phyloP scores from a whole-genome alignment of 2,888 invertebrate genomes.

The Selenia dentaria region DNA sequence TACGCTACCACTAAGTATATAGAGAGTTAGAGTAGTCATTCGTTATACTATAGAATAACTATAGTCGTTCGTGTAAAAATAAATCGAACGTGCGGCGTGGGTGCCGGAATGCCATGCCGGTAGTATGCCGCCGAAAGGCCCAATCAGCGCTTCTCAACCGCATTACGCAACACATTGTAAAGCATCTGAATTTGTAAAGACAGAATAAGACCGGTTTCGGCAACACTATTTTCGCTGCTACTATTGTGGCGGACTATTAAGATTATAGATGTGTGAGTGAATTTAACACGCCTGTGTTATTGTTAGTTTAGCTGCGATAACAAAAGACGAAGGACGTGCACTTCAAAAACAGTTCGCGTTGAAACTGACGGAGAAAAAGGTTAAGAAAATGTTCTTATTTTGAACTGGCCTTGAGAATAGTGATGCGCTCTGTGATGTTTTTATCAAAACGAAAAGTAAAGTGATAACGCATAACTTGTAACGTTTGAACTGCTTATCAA shows the following conservation, averaged over 20 bases:
- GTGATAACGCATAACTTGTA: conserved; percentile 16
- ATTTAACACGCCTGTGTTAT: conserved; percentile 47
- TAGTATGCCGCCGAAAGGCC: conserved; percentile 61
- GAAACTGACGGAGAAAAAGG: conserved; percentile 27
- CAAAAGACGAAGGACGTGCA: conserved; percentile 64
- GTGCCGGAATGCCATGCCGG: conserved; percentile 46
- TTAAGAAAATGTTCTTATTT: conserved; percentile 28
- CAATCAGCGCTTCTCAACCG: conserved; percentile 42
- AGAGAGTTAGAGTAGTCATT: neutral
- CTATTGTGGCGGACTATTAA: conserved; percentile 57
- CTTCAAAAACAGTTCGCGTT: conserved; percentile 30
- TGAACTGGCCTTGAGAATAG: conserved; percentile 28
- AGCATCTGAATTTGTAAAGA: conserved; percentile 50
- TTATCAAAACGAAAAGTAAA: conserved; percentile 9
- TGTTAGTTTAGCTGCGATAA: conserved; percentile 68
- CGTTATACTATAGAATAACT: conserved; percentile 8
- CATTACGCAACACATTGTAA: conserved; percentile 58
- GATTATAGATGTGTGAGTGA: conserved; percentile 55
- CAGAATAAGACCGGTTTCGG: conserved; percentile 62
- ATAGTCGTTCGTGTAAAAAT: conserved; percentile 58
- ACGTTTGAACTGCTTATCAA: conserved; percentile 4
- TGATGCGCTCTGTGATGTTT: conserved; percentile 30
- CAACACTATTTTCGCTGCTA: conserved; percentile 60
- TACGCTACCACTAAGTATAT: no score
- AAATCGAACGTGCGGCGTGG: conserved; percentile 58